Evolutionary conservation across 2,888 invertebrate genomes (phyloP).

Genomic region (Panopea generosa): DNA sequence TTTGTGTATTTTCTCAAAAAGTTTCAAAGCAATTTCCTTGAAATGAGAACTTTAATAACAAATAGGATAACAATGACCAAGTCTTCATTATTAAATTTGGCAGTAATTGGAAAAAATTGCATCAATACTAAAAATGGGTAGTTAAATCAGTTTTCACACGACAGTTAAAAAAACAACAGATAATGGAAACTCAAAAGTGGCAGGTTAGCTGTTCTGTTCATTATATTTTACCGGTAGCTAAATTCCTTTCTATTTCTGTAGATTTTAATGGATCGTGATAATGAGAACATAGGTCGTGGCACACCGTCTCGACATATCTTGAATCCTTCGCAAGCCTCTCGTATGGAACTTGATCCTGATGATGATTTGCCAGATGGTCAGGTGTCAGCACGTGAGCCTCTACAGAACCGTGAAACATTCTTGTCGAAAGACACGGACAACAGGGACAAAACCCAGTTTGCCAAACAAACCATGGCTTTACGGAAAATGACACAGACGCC

Average conservation of each 20-base stretch:
- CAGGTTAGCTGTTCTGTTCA: too few species aligned
- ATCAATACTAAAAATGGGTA: too few species aligned
- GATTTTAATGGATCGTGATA: slow-evolving; percentile 68
- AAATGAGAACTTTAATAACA: too few species aligned
- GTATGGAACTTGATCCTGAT: slow-evolving; percentile 64
- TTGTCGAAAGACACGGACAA: slow-evolving; percentile 63
- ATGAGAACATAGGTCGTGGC: slow-evolving; percentile 67
- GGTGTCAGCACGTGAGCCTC: slow-evolving; percentile 68
- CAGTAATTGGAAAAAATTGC: too few species aligned
- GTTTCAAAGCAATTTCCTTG: too few species aligned
- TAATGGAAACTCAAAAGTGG: too few species aligned
- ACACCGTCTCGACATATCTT: slow-evolving; percentile 65
- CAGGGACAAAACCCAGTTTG: slow-evolving; percentile 64
- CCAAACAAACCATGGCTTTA: slow-evolving; percentile 69
- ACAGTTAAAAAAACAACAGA: too few species aligned
- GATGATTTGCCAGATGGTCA: slow-evolving; percentile 66
- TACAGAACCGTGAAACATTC: slow-evolving; percentile 66
- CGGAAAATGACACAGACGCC: slow-evolving; percentile 74
- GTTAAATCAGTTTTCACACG: too few species aligned
- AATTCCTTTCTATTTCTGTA: slow-evolving; percentile 8
- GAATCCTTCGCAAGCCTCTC: slow-evolving; percentile 67
- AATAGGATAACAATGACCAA: too few species aligned
- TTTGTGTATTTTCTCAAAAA: too few species aligned
- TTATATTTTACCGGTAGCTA: too few species aligned
- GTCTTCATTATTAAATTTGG: too few species aligned